Evolutionary conservation across 2,797 vertebrate species (phyloP), one percentile per base, ranked within the genome.

Genomic region (Echeneis naucrates): DNA sequence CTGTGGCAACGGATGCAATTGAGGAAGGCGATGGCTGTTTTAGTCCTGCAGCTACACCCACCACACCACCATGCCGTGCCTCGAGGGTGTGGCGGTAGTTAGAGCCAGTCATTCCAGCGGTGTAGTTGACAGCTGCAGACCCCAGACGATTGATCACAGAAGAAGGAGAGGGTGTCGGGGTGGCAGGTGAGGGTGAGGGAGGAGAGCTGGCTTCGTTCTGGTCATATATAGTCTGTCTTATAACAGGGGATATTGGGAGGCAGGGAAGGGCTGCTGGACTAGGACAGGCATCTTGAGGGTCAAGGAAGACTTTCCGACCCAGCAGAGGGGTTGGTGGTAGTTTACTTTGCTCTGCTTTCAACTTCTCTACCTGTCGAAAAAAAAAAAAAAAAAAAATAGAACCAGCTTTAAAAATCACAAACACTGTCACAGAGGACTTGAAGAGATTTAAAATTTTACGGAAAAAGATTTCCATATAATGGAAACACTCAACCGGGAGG

Each of bases 281-380:
- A 3, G 86, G 64, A 60, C 88, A 85, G 50, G 90, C 87, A 77
- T 96, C 82, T 66, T 94, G 91, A 14, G 96, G 94, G 38, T 97
- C 97, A 38, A 96, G 90, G 77, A 97, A 96, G 86, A 98, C 95
- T 74, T 97, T 98, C 11, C 97, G 96, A 16, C 95, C 96, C 59
- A 98, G 91, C 6, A 98, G 89, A 0, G 97, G 97, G 0, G 97
- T 98, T 1, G 97, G 94, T 0, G 97, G 97, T 2, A 96, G 95
- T 87, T 96, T 95, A 76, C 93, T 95, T 73, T 97, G 97, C 80
- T 97, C 96, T 0, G 96, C 96, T 66, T 93, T 96, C 75, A 97
- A 75, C 87, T 98, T 97, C 84, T 98, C 97, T 8, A 98, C 95
- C 97, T 98, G 79, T 7, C 4, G 26, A 66, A 32, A 40, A 17